Conservation (phyloP, 2,113 vertebrate species). For the Sylvicapra grimmia region DNA sequence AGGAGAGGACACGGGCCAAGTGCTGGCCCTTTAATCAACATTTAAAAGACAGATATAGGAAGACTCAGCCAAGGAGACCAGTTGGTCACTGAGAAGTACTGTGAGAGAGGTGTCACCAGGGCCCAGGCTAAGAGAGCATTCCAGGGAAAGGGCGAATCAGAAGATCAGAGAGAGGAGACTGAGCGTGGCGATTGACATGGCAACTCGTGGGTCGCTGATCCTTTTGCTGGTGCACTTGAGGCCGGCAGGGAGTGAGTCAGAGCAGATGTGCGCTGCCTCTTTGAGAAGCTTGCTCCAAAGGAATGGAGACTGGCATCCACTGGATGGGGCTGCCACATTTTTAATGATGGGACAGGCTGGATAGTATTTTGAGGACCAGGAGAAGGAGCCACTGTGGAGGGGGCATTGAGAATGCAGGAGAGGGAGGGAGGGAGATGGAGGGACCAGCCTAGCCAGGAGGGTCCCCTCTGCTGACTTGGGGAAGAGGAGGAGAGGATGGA, state of each 20-base stretch:
- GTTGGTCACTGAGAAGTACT: background rate
- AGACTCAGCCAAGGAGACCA: background rate
- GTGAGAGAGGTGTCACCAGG: background rate
- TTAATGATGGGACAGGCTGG: background rate
- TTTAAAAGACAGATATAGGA: background rate
- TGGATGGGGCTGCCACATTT: background rate
- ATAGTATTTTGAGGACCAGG: background rate
- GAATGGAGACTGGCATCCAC: background rate
- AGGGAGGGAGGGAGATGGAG: background rate
- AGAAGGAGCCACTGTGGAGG: background rate
- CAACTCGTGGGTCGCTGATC: accelerated
- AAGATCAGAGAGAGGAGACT: background rate
- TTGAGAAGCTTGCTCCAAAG: background rate
- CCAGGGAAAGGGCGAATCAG: background rate
- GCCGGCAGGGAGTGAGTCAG: too few species aligned
- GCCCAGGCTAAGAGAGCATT: background rate
- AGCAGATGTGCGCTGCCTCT: background rate
- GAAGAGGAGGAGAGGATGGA: background rate
- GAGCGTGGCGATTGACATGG: accelerated
- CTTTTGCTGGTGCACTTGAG: background rate
- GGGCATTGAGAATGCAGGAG: background rate
- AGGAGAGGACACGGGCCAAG: background rate
- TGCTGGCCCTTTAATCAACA: background rate
- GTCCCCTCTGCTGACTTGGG: background rate
- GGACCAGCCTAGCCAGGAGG: background rate